phyloP scores from a whole-genome alignment of 2,888 invertebrate species.

The Arctia plantaginis region DNA sequence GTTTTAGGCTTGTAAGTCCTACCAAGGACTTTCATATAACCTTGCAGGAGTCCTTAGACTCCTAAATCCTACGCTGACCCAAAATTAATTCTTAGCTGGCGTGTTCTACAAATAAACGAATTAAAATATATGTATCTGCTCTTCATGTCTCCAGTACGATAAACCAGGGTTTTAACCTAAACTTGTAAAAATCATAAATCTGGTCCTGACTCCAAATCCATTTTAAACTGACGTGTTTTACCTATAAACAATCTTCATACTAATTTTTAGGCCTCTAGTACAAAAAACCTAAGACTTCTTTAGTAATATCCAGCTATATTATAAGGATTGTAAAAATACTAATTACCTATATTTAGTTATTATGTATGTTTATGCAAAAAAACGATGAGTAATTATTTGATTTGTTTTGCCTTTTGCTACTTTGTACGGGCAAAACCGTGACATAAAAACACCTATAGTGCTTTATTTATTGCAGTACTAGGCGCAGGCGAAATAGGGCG shows the following conservation, averaged over 20 bases:
- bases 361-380: neutral
- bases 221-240: no score
- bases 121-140: no score
- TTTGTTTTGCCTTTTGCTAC: constrained; percentile 4
- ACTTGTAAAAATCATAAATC: no score
- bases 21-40: neutral
- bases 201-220: no score
- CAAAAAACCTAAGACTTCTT: neutral
- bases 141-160: no score
- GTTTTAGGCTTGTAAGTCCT: neutral
- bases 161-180: no score
- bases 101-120: no score
- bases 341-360: neutral
- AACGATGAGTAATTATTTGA: neutral
- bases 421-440: constrained; percentile 9
- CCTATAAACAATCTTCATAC: no score
- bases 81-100: neutral
- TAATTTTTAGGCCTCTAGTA: neutral
- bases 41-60: neutral
- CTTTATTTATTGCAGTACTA: constrained; percentile 52
- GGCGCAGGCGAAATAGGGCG: constrained; percentile 67
- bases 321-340: no score
- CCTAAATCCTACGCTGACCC: neutral
- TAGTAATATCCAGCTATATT: neutral
- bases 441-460: constrained; percentile 28